These are phyloP conservation scores for Tenebrio molitor DNA, from an alignment of 1,140 invertebrate genomes.

Conservation along the genomic window DNA sequence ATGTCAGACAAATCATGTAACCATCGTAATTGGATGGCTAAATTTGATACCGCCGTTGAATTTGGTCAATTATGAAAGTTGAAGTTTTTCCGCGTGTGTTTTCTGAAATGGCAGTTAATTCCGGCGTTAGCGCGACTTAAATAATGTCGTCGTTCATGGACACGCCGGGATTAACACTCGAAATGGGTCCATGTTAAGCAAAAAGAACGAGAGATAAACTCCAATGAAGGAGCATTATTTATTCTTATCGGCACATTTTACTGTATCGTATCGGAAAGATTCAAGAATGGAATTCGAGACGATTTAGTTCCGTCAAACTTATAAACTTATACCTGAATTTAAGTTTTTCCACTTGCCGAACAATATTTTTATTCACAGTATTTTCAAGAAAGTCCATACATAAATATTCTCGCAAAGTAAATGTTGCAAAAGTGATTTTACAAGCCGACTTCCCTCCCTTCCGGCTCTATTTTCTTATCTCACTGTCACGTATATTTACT, in stretches of 20 bases:
- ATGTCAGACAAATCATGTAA: conserved; percentile 28
- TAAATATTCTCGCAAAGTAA: conserved; percentile 29
- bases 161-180: conserved; percentile 59
- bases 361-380: conserved; percentile 33
- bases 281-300: conserved; percentile 59
- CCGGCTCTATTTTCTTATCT: conserved; percentile 15
- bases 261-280: conserved; percentile 59
- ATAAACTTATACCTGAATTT: conserved; percentile 54
- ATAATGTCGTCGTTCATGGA: conserved; percentile 60
- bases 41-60: conserved; percentile 16
- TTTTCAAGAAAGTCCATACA: conserved; percentile 32
- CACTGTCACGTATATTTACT: conserved; percentile 19
- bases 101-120: conserved; percentile 55
- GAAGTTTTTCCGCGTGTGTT: conserved; percentile 14
- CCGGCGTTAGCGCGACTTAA: conserved; percentile 55
- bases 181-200: conserved; percentile 58
- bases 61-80: conserved; percentile 6
- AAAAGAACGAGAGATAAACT: conserved; percentile 58
- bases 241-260: conserved; percentile 60
- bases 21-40: conserved; percentile 28
- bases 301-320: conserved; percentile 53
- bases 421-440: conserved; percentile 38
- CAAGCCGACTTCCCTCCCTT: conserved; percentile 24
- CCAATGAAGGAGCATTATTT: conserved; percentile 59
- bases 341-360: conserved; percentile 51